These are phyloP conservation scores for Elmis aenea DNA, from an alignment of 2,888 invertebrate genomes.

Conservation along the genomic window DNA sequence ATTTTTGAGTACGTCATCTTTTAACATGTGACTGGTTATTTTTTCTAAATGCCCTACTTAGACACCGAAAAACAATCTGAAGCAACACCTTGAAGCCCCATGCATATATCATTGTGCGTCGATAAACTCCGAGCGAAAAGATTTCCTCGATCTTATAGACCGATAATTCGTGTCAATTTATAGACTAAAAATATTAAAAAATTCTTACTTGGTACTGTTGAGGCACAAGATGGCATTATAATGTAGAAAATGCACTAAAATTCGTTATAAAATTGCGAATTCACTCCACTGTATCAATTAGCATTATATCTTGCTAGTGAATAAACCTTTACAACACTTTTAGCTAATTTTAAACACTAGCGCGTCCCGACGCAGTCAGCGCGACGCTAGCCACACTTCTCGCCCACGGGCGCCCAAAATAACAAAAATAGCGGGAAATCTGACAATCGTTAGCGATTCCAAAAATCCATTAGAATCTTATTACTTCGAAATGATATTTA, in stretches of 20 bases:
- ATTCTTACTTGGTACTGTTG: slow-evolving; percentile 21
- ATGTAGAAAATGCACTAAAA: background rate
- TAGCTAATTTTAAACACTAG: slow-evolving; percentile 40
- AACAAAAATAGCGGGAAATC: slow-evolving; percentile 24
- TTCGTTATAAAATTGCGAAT: slow-evolving; percentile 18
- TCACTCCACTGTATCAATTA: slow-evolving; percentile 17
- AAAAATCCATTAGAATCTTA: no score
- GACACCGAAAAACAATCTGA: no score
- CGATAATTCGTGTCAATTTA: no score
- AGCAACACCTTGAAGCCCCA: no score
- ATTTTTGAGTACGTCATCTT: slow-evolving; percentile 24
- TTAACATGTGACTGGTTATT: slow-evolving; percentile 21
- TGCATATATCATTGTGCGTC: no score
- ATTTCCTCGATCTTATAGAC: no score
- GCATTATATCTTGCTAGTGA: slow-evolving; percentile 15
- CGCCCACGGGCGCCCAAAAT: slow-evolving; percentile 17
- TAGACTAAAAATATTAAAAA: no score
- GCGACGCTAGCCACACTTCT: slow-evolving; percentile 23
- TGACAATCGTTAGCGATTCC: no score
- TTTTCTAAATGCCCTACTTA: slow-evolving; percentile 16
- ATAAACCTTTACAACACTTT: slow-evolving; percentile 30
- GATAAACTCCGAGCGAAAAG: no score
- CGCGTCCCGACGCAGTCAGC: slow-evolving; percentile 27
- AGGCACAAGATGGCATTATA: slow-evolving; percentile 24
- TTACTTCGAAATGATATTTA: no score